phyloP scores from a whole-genome alignment of 1,140 invertebrate species.

The Coelopa frigida region DNA sequence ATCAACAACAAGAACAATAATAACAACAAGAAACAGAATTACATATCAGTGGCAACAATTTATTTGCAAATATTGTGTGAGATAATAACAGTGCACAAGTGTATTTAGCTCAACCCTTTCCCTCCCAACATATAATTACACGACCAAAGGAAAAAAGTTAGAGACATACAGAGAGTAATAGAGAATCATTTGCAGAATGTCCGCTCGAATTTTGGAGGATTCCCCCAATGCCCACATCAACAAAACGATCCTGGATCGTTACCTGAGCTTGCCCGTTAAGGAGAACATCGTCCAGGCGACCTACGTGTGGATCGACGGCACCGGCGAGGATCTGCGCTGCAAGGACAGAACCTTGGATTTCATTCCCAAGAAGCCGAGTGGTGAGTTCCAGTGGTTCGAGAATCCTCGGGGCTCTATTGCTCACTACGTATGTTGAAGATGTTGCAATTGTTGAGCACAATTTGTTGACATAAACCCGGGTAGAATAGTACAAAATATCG shows the following conservation, averaged over 20 bases:
- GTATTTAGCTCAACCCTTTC: constrained; percentile 2
- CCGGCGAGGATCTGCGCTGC: constrained; percentile 67
- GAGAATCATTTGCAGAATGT: constrained; percentile 27
- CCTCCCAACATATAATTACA: constrained; percentile 1
- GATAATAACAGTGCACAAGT: neutral
- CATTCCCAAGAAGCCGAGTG: constrained; percentile 59
- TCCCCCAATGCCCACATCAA: constrained; percentile 53
- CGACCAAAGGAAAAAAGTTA: neutral
- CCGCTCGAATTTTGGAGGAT: constrained; percentile 40
- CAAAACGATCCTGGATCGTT: constrained; percentile 61
- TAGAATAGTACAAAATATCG: no score
- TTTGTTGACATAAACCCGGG: no score
- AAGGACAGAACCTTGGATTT: constrained; percentile 74
- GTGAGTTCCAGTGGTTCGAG: no score
- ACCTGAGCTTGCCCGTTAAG: constrained; percentile 62
- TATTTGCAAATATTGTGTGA: neutral
- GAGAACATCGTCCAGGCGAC: constrained; percentile 62
- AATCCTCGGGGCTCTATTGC: no score
- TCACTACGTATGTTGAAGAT: no score
- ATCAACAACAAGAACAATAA: neutral
- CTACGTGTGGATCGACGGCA: constrained; percentile 89
- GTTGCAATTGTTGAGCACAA: no score
- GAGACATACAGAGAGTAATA: neutral
- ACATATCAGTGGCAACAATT: constrained; percentile 3
- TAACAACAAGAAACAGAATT: constrained; percentile 6